Evolutionary conservation across 1,140 invertebrate species (phyloP).

Genomic region (Drosophila bocqueti): DNA sequence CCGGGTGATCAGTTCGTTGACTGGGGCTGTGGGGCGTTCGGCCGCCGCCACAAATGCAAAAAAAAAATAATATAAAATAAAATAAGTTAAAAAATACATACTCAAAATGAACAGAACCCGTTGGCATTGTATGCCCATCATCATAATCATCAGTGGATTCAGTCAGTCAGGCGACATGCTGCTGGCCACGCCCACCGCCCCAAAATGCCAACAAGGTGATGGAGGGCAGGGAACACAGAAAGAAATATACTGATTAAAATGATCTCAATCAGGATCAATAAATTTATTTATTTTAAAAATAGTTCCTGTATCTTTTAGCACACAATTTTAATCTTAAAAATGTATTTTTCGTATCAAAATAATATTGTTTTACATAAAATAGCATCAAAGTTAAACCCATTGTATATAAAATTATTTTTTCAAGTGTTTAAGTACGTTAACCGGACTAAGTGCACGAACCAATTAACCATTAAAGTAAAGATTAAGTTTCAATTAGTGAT

Average conservation of each 20-base stretch:
- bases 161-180: conserved; percentile 36
- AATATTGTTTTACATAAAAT: neutral
- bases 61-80: neutral
- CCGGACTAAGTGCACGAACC: conserved; percentile 44
- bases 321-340: neutral
- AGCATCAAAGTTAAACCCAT: neutral
- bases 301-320: neutral
- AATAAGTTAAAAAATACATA: conserved; percentile 12
- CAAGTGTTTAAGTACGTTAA: neutral
- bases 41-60: conserved; percentile 15
- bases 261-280: neutral
- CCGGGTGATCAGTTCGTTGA: conserved; percentile 63
- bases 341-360: neutral
- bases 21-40: conserved; percentile 55
- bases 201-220: conserved; percentile 66
- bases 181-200: conserved; percentile 54
- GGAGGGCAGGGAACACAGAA: conserved; percentile 16
- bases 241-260: neutral
- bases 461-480: conserved; percentile 37
- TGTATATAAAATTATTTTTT: neutral
- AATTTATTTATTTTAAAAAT: neutral
- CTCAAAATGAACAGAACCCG: conserved; percentile 37
- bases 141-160: conserved; percentile 28
- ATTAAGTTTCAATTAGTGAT: conserved; percentile 59
- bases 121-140: conserved; percentile 64